Conservation (phyloP, 1,140 invertebrate species). For the Meloidogyne floridensis region DNA sequence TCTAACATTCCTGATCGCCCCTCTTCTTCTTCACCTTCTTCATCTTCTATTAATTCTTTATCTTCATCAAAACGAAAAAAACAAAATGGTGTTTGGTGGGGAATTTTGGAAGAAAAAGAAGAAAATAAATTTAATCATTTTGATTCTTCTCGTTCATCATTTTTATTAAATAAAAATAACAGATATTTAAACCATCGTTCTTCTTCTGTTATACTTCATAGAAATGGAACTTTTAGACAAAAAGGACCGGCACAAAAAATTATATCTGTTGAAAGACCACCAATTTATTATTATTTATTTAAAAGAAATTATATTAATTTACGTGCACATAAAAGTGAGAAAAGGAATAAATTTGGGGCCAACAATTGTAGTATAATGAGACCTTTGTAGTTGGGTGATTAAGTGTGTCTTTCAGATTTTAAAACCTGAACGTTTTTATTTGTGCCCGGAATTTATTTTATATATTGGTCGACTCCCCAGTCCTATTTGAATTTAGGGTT, state of each 20-base stretch:
- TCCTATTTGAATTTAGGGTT: too few species aligned
- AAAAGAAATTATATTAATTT: slow-evolving; percentile 1
- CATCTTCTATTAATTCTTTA: too few species aligned
- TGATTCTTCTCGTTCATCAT: not conserved
- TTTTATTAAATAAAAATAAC: not conserved
- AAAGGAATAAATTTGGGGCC: too few species aligned
- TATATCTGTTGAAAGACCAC: slow-evolving; percentile 18
- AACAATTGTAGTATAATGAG: too few species aligned
- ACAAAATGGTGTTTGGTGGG: not conserved
- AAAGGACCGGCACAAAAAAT: slow-evolving; percentile 20
- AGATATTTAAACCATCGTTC: not conserved
- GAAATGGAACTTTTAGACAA: slow-evolving; percentile 1
- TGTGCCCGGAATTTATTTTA: too few species aligned
- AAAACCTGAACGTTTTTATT: too few species aligned
- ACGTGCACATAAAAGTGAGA: not conserved
- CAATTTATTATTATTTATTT: slow-evolving; percentile 34
- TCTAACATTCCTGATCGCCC: too few species aligned
- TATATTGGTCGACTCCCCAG: too few species aligned
- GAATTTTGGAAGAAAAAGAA: not conserved
- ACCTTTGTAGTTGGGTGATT: too few species aligned
- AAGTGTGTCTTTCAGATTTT: too few species aligned
- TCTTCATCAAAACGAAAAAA: not conserved
- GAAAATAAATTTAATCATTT: not conserved
- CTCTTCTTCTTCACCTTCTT: too few species aligned
- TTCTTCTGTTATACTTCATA: not conserved